A percentile compares a stretch with the other conserved stretches of the same genome.
These are phyloP conservation scores for Channa argus DNA, from an alignment of 2,113 vertebrate species.

Conservation along the genomic window DNA sequence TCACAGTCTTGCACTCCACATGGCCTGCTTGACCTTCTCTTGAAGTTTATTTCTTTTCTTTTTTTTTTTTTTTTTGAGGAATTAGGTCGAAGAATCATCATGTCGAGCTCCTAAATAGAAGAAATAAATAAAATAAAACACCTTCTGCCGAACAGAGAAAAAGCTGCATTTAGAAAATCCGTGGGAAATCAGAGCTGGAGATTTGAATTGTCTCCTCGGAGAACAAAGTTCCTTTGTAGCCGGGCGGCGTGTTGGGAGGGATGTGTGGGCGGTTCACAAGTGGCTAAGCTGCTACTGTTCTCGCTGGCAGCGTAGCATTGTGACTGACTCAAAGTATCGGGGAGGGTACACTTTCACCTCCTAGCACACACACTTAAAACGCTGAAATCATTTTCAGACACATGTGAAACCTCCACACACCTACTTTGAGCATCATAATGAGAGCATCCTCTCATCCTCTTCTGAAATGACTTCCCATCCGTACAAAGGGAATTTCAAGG, in stretches of 20 bases:
- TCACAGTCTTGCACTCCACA: slow-evolving; percentile 21
- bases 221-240: slow-evolving; percentile 70
- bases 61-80: not conserved
- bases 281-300: slow-evolving; percentile 73
- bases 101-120: slow-evolving; percentile 7
- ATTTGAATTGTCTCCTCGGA: slow-evolving; percentile 67
- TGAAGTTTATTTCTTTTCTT: slow-evolving; percentile 12
- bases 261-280: slow-evolving; percentile 74
- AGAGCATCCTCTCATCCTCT: not conserved
- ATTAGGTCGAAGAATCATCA: slow-evolving; percentile 38
- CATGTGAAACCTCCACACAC: slow-evolving; percentile 38
- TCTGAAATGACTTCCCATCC: not conserved
- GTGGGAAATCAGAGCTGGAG: slow-evolving; percentile 64
- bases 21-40: slow-evolving; percentile 19
- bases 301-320: slow-evolving; percentile 52
- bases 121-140: not conserved
- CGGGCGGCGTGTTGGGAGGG: slow-evolving; percentile 37
- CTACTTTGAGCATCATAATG: slow-evolving; percentile 3
- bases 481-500: not conserved
- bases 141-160: slow-evolving; percentile 20
- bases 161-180: slow-evolving; percentile 62
- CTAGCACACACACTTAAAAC: slow-evolving; percentile 13
- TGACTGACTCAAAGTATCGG: slow-evolving; percentile 64
- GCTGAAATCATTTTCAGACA: slow-evolving; percentile 35
- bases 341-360: slow-evolving; percentile 33